Conservation (phyloP, 1,140 invertebrate genomes). For the Epicauta chinensis region DNA sequence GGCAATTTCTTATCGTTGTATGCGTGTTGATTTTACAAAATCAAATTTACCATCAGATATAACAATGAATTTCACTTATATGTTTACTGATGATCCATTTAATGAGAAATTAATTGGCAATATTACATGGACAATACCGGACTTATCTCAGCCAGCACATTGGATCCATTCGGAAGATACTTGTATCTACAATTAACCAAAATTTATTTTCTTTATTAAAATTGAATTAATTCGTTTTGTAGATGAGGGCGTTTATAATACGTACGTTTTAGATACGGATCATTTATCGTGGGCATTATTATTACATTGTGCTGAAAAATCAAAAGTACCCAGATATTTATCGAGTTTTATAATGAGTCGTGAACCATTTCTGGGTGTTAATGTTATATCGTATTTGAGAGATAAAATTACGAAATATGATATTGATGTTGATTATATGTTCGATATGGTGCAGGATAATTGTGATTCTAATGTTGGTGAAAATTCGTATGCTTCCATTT, state of each 20-base stretch:
- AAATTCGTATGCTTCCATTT: no score
- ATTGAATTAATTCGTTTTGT: slow-evolving; percentile 19
- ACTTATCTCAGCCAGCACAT: slow-evolving; percentile 63
- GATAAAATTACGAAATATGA: slow-evolving; percentile 65
- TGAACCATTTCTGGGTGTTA: slow-evolving; percentile 49
- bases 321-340: slow-evolving; percentile 68
- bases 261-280: slow-evolving; percentile 77
- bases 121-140: slow-evolving; percentile 77
- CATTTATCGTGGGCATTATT: slow-evolving; percentile 73
- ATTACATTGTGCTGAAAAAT: slow-evolving; percentile 79
- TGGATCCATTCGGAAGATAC: slow-evolving; percentile 79
- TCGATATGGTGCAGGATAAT: slow-evolving; percentile 67
- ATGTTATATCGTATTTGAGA: slow-evolving; percentile 49
- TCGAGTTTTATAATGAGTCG: slow-evolving; percentile 78
- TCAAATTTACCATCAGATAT: slow-evolving; percentile 39
- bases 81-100: slow-evolving; percentile 73
- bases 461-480: slow-evolving; percentile 41
- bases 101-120: slow-evolving; percentile 73
- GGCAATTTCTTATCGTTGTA: slow-evolving; percentile 72
- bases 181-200: slow-evolving; percentile 51
- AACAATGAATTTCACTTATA: slow-evolving; percentile 82
- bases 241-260: slow-evolving; percentile 87
- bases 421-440: slow-evolving; percentile 75
- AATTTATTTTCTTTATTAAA: no score
- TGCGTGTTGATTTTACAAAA: slow-evolving; percentile 68